Evolutionary conservation across 1,140 invertebrate genomes (phyloP).

Genomic region (Hetaerina americana): DNA sequence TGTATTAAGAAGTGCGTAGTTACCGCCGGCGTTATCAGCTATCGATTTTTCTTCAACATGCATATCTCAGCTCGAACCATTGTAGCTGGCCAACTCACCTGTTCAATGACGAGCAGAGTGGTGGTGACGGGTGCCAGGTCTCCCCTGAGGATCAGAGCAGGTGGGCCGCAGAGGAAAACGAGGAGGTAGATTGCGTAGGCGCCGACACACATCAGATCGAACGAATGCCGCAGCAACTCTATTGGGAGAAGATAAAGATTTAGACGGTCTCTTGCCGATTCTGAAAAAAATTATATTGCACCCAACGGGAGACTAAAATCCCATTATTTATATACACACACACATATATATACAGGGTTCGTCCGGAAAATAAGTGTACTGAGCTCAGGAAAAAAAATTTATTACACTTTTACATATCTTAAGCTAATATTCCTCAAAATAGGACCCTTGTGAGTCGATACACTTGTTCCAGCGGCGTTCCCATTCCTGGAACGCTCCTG

Average conservation of each 20-base stretch:
- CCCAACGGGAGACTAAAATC: background rate
- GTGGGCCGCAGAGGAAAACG: slow-evolving; percentile 38
- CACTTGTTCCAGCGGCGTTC: too few species aligned
- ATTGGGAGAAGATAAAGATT: slow-evolving; percentile 23
- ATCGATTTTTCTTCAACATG: background rate
- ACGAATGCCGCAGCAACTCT: slow-evolving; percentile 21
- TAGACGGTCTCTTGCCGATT: background rate
- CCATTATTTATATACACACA: too few species aligned
- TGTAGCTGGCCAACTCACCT: slow-evolving; percentile 26
- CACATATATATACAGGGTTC: too few species aligned
- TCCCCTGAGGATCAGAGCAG: slow-evolving; percentile 32
- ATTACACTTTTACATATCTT: too few species aligned
- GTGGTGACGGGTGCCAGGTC: slow-evolving; percentile 45
- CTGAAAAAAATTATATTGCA: background rate
- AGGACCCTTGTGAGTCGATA: too few species aligned
- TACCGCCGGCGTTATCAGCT: background rate
- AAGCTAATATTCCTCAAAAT: too few species aligned
- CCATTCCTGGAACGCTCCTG: too few species aligned
- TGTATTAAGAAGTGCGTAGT: background rate
- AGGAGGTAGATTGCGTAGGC: slow-evolving; percentile 30
- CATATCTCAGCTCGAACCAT: background rate
- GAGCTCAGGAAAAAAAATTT: too few species aligned
- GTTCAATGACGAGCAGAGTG: slow-evolving; percentile 43
- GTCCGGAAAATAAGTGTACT: too few species aligned
- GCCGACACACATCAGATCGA: slow-evolving; percentile 31